Evolutionary conservation across 2,888 invertebrate genomes (phyloP).

Genomic region (Drosophila phalerata): DNA sequence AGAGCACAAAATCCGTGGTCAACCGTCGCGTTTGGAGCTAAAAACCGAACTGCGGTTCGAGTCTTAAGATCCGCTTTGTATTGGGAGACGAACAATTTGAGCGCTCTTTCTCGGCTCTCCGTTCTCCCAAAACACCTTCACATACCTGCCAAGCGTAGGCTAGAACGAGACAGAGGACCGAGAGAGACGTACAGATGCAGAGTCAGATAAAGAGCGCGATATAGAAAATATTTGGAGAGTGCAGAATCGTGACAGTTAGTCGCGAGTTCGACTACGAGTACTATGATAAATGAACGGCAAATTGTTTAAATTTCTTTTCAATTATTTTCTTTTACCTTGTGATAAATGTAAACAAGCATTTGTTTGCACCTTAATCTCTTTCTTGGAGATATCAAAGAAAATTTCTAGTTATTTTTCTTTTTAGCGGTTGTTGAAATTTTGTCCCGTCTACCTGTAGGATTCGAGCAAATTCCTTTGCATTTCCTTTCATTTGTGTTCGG

Average conservation of each 20-base stretch:
- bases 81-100: constrained; percentile 42
- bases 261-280: constrained; percentile 16
- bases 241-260: constrained; percentile 59
- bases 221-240: constrained; percentile 28
- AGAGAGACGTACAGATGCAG: background rate
- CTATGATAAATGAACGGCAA: constrained; percentile 69
- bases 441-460: constrained; percentile 68
- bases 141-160: constrained; percentile 7
- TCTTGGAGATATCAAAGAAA: constrained; percentile 50
- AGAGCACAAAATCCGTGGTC: constrained; percentile 14
- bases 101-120: constrained; percentile 13
- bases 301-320: constrained; percentile 76
- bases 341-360: constrained; percentile 57
- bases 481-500: constrained; percentile 26
- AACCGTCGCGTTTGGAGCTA: constrained; percentile 60
- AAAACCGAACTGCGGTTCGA: constrained; percentile 53
- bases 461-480: constrained; percentile 28
- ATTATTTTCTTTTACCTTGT: constrained; percentile 57
- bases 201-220: constrained; percentile 4
- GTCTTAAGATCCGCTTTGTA: constrained; percentile 56
- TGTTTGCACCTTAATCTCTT: constrained; percentile 37
- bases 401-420: constrained; percentile 54
- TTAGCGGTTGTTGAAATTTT: background rate
- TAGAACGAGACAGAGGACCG: background rate
- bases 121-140: constrained; percentile 23